These are phyloP conservation scores for Apeltes quadracus DNA, from an alignment of 2,113 vertebrate genomes.

Conservation along the genomic window DNA sequence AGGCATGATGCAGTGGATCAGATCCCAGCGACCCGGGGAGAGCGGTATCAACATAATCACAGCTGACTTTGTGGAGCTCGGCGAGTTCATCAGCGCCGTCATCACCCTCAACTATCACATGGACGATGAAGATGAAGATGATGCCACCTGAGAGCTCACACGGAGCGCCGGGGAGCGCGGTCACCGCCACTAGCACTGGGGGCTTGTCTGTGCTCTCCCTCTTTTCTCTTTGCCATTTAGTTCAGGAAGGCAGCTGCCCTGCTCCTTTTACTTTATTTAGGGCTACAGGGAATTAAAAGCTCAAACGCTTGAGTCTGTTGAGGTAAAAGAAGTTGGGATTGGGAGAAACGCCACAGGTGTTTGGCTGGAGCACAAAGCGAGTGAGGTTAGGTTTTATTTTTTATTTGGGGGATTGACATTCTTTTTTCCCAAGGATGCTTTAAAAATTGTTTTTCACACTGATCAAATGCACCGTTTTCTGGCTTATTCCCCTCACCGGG, in stretches of 20 bases:
- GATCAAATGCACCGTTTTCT: slow-evolving; percentile 43
- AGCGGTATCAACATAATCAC: slow-evolving; percentile 97
- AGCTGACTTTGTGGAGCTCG: slow-evolving; percentile 98
- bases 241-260: slow-evolving; percentile 72
- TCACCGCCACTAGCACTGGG: slow-evolving; percentile 29
- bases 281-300: slow-evolving; percentile 71
- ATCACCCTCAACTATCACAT: slow-evolving; percentile 96
- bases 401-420: slow-evolving; percentile 55
- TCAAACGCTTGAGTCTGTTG: slow-evolving; percentile 23
- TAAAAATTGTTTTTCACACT: slow-evolving; percentile 61
- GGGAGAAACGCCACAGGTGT: slow-evolving; percentile 25
- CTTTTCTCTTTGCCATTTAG: slow-evolving; percentile 74
- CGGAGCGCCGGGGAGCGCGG: slow-evolving; percentile 59
- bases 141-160: slow-evolving; percentile 86
- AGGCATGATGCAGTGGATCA: slow-evolving; percentile 97
- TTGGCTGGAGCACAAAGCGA: slow-evolving; percentile 39
- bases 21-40: slow-evolving; percentile 92
- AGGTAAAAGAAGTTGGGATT: slow-evolving; percentile 25
- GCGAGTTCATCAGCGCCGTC: slow-evolving; percentile 96
- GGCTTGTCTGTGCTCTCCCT: slow-evolving; percentile 72
- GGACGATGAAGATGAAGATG: slow-evolving; percentile 90
- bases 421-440: slow-evolving; percentile 48
- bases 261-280: slow-evolving; percentile 82
- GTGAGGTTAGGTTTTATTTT: slow-evolving; percentile 50
- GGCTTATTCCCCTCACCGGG: slow-evolving; percentile 17